A percentile compares a stretch with the other conserved stretches of the same genome.
Conservation (phyloP, 2,797 vertebrate genomes). For the Schizothorax lantsangensis region DNA sequence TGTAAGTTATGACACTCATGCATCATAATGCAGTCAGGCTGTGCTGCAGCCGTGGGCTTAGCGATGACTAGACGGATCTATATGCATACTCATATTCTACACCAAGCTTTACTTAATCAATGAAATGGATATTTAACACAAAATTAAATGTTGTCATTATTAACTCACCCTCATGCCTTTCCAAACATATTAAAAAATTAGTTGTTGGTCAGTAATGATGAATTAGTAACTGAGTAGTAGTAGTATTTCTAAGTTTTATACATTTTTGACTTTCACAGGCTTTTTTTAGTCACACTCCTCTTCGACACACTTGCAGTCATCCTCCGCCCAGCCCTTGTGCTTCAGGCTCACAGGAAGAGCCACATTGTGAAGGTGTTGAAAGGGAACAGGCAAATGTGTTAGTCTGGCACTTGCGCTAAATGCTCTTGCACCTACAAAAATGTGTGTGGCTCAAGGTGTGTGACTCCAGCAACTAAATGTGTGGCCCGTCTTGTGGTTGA, state of each 20-base stretch:
- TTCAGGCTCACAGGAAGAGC: conserved; percentile 23
- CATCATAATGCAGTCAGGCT: background rate
- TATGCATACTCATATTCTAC: background rate
- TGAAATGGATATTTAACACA: background rate
- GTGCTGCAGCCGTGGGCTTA: background rate
- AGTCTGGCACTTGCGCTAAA: conserved; percentile 8
- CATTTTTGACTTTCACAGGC: background rate
- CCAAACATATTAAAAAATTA: background rate
- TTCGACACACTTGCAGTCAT: background rate
- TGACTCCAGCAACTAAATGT: background rate
- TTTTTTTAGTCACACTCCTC: background rate
- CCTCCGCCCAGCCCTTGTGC: background rate
- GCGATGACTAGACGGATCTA: background rate
- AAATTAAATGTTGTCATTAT: background rate
- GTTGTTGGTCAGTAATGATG: background rate
- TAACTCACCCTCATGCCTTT: background rate
- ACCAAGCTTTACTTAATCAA: background rate
- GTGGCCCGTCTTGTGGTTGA: background rate
- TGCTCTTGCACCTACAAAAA: conserved; percentile 7
- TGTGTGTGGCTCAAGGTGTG: conserved; percentile 10
- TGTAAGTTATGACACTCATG: background rate
- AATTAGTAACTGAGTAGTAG: background rate
- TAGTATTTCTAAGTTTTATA: background rate
- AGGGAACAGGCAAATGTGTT: conserved; percentile 27
- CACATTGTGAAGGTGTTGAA: conserved; percentile 20